Evolutionary conservation across 2,113 vertebrate genomes (phyloP), one percentile per base, ranked within the genome.

Genomic region (Callipepla californica): DNA sequence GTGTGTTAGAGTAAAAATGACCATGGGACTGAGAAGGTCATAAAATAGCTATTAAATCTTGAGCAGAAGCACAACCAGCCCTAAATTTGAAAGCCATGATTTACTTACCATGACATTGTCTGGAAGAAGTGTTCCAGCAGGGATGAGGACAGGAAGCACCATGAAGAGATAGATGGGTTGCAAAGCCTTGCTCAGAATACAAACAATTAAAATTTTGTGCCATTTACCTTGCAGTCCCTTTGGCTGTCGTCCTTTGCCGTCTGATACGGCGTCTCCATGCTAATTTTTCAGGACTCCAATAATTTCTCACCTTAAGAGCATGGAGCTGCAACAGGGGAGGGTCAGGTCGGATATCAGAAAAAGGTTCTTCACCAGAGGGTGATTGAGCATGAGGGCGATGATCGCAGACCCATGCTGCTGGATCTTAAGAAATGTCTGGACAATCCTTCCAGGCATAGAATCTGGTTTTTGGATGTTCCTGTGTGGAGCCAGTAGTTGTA

Each of bases 211-310:
- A 38, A 53, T 21, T 80, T 91, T 19, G 7, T 45, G n/a, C 8
- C 17, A 20, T 22, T 69, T 73, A 30, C 28, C 18, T 66, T 20
- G 20, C 11, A 53, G 23, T 9, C 4, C 17, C 30, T 61, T 48
- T 36, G 22, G 17, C 53, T 87, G 51, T 91, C 13, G 32, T 74
- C 59, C 38, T 83, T 65, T 90, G 20, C 34, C 65, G 83, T 45
- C 20, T 77, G 61, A 72, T 5, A 0, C 0, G 0, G 5, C 25
- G 51, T 78, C 51, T 90, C 32, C 1, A 0, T 21, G 44, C n/a
- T 68, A 30, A n/a, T 66, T 90, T 38, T 67, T 78, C 66, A 45
- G 58, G 38, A 8, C 40, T 79, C 21, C 25, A 48, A 5, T 69
- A 51, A 45, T 23, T 62, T 78, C 34, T 14, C 47, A 48, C 22